Evolutionary conservation across 1,140 invertebrate species (phyloP), one percentile per base, ranked within the genome.

Genomic region (Plodia interpunctella): DNA sequence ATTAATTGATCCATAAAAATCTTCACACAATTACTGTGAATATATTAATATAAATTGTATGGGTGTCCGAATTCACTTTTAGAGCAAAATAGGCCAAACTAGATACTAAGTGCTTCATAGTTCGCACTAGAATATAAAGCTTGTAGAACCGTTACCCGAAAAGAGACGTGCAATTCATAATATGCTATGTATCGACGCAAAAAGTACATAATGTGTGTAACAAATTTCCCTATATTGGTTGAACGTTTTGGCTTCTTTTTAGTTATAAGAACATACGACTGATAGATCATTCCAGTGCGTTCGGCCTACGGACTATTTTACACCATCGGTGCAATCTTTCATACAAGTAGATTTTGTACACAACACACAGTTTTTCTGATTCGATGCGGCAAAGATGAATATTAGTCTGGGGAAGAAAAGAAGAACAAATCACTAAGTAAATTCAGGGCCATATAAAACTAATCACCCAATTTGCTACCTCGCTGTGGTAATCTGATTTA

Each of bases 281-380:
- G 64, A 66, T 66, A 61, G 15, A 66, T 50, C 59, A 66, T 66
- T 66, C 64, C 64, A 66, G 44, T 54, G n/a, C 15, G 53, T 30
- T 52, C 55, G 62, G 58, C 63, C 63, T 60, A 64, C 21, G 30
- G 35, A 51, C 25, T 63, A n/a, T 60, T 55, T 49, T 49, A 58
- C 59, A 44, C 38, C 8, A 35, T 35, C 32, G 32, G 8, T 11
- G 10, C 13, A 15, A 15, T 44, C 38, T 15, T 44, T 44, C 38
- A 8, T 10, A 44, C 13, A n/a, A 17, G 15, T 44, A 44, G 38
- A 44, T 44, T 44, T 44, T 44, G 9, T 44, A 51, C 57, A 60
- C 63, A 60, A 57, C 57, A 57, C 62, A 60, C 32, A n/a, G 19
- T 54, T 63, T 59, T 59, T 57, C 51, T 57, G 49, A 44, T 17